A percentile compares a stretch with the other conserved stretches of the same genome.
phyloP scores from a whole-genome alignment of 2,113 vertebrate species.

The Brachyhypopomus gauderio region DNA sequence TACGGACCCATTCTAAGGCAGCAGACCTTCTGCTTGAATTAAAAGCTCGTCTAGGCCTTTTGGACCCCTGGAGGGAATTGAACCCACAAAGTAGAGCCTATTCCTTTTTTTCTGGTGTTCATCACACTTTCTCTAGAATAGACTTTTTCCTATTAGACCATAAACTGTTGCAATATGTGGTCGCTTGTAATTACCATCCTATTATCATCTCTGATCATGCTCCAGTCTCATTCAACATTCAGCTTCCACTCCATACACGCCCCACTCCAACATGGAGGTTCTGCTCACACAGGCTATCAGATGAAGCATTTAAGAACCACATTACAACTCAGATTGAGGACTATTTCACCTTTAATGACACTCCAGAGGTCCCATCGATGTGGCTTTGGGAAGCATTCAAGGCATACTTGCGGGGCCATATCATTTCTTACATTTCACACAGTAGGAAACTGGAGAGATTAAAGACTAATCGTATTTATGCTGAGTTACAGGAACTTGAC shows the following conservation, averaged over 20 bases:
- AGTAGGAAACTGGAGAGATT: not conserved
- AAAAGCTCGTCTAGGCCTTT: no score
- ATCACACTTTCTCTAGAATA: no score
- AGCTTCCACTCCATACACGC: not conserved
- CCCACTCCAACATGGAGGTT: not conserved
- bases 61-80: no score
- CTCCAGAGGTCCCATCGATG: not conserved
- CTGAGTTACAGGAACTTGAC: not conserved
- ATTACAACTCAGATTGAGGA: not conserved
- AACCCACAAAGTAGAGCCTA: no score
- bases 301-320: not conserved
- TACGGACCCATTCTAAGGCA: not conserved
- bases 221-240: not conserved
- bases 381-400: constrained; percentile 3
- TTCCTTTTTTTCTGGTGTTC: no score
- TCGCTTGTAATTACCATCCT: not conserved
- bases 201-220: not conserved
- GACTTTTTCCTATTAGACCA: no score
- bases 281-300: no score
- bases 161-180: no score
- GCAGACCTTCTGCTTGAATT: no score
- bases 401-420: not conserved
- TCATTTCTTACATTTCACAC: not conserved
- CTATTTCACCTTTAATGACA: not conserved
- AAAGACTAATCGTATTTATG: not conserved